Base-by-base conservation (phyloP, 2,797 vertebrate genomes). In the Acestrorhynchus altus region DNA sequence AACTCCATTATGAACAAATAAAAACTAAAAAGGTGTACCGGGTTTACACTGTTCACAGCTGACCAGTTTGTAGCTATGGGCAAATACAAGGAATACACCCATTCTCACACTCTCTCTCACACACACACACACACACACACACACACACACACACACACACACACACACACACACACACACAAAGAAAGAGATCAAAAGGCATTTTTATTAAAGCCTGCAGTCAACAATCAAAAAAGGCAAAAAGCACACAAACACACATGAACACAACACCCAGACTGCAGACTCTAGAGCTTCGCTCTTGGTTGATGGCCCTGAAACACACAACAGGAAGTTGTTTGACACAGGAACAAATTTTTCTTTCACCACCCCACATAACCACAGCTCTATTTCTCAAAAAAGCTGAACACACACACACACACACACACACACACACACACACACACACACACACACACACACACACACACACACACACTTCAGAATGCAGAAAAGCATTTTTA, bases 141-240 rank as follows among this genome's bases (percentile, higher is more conserved):
- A 49, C 31, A 42, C 40, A 13, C 22, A 31, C 4, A 12, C 10
- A 66, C 51, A 64, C 24, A 44, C 1, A 28, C 13, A 40, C 39
- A 54, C 42, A 15, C 35, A 31, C 5, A n/a, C 12, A 72, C 40
- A 31, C 1, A 52, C 64, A 69, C 63, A 74, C 63, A 46, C 15
- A 31, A 26, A 59, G 15, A 77, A 63, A 65, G 44, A 75, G 31
- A 44, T 44, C 63, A 75, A 71, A 76, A 56, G 78, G 66, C 73
- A 72, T 22, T 85, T n/a, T 85, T 85, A 83, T 75, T 85, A 31
- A 72, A 65, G 66, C 51, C 69, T 57, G 59, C 68, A 61, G 42
- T 72, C 22, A 51, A 75, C 72, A 80, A 75, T 8, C 16, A 61
- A 49, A 71, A 77, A 77, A 56, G 44, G 10, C 35, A 46, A 52